Evolutionary conservation across 2,113 vertebrate genomes (phyloP).

Genomic region (Xenopus laevis): DNA sequence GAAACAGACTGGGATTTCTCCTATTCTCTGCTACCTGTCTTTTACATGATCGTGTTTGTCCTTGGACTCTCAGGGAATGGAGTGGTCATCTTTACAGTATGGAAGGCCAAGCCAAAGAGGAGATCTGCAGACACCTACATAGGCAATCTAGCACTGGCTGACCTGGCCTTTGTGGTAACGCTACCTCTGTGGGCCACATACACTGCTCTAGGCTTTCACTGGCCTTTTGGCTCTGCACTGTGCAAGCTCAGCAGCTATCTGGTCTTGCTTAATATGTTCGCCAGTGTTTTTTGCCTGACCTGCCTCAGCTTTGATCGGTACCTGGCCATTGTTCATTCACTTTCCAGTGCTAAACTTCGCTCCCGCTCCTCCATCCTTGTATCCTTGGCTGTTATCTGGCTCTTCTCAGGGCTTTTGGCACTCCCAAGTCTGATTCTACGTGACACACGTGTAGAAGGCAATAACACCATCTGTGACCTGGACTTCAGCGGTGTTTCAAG

Average conservation of each 20-base stretch:
- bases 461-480: constrained; percentile 73
- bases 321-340: constrained; percentile 76
- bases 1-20: constrained; percentile 74
- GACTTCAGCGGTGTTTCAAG: constrained; percentile 74
- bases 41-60: constrained; percentile 84
- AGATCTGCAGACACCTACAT: constrained; percentile 79
- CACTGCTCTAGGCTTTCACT: constrained; percentile 81
- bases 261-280: constrained; percentile 82
- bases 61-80: constrained; percentile 79
- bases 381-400: constrained; percentile 65
- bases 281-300: constrained; percentile 81
- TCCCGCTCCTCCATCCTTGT: constrained; percentile 67
- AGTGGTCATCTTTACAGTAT: constrained; percentile 78
- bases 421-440: constrained; percentile 77
- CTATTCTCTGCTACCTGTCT: constrained; percentile 75
- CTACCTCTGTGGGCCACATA: constrained; percentile 82
- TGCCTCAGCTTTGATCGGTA: constrained; percentile 82
- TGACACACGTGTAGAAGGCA: constrained; percentile 63
- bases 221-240: constrained; percentile 79
- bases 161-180: constrained; percentile 79
- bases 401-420: constrained; percentile 70
- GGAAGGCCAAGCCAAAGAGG: constrained; percentile 74
- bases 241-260: constrained; percentile 82
- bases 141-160: constrained; percentile 77
- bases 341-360: constrained; percentile 69